Percentiles rank a stretch among this genome's conserved stretches.
phyloP scores from a whole-genome alignment of 2,797 vertebrate species.

The Catharus ustulatus region DNA sequence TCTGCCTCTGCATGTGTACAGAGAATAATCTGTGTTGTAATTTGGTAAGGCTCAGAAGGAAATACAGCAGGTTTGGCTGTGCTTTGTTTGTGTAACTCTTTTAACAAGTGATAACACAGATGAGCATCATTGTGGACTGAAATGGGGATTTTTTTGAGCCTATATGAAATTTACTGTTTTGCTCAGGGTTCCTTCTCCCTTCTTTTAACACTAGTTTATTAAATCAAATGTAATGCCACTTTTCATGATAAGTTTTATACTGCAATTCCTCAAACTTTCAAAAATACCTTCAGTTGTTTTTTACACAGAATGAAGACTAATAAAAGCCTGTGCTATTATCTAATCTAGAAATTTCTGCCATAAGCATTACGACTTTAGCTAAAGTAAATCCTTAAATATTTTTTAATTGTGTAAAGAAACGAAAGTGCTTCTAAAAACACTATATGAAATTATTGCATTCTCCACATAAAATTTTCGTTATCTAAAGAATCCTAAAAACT shows the following conservation, averaged over 20 bases:
- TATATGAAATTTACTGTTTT: not conserved
- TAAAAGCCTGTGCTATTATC: not conserved
- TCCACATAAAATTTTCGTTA: not conserved
- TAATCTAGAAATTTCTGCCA: not conserved
- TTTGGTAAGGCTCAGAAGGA: not conserved
- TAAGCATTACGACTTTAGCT: not conserved
- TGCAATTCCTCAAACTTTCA: not conserved
- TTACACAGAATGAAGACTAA: not conserved
- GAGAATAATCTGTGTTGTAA: not conserved
- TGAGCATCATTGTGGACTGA: not conserved
- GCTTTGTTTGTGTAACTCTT: not conserved
- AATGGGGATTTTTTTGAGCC: not conserved
- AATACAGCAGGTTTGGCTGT: not conserved
- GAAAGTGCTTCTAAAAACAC: not conserved
- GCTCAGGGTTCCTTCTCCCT: not conserved
- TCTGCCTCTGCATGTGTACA: not conserved
- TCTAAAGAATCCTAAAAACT: not conserved
- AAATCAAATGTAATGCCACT: not conserved
- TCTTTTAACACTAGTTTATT: not conserved
- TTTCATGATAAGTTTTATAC: not conserved
- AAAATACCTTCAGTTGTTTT: not conserved
- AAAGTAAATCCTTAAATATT: not conserved
- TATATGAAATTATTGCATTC: not conserved
- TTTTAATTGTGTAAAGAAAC: not conserved
- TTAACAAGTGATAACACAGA: not conserved